phyloP scores from a whole-genome alignment of 1,140 invertebrate species.

The Ostrea denselamellosa region DNA sequence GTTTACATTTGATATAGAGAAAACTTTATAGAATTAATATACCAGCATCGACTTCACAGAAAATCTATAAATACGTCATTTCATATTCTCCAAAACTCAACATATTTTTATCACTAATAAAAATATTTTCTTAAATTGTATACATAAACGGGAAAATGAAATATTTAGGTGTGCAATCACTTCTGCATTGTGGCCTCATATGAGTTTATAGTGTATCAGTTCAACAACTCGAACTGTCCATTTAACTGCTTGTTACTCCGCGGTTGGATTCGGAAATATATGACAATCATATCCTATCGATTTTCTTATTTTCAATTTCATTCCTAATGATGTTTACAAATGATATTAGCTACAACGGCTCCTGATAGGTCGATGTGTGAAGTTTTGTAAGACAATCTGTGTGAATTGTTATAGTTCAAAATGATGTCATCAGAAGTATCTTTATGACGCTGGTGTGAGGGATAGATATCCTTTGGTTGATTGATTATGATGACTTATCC shows the following conservation, averaged over 20 bases:
- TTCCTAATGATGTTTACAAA: conserved; percentile 4
- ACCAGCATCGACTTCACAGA: not conserved
- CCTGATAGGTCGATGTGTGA: not conserved
- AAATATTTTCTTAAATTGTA: not conserved
- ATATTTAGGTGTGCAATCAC: not conserved
- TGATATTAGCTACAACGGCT: not conserved
- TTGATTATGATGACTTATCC: no score
- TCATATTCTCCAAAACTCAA: not conserved
- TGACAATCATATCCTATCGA: conserved; percentile 5
- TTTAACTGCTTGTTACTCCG: not conserved
- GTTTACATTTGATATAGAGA: not conserved
- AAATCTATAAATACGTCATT: conserved; percentile 13
- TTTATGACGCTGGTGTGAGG: no score
- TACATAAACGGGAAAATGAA: not conserved
- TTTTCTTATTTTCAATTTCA: conserved; percentile 27
- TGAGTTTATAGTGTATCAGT: conserved; percentile 6
- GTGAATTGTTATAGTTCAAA: not conserved
- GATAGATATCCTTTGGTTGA: no score
- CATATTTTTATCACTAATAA: not conserved
- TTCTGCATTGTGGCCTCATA: not conserved
- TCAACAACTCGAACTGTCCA: not conserved
- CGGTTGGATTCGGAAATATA: conserved; percentile 1
- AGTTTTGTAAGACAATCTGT: not conserved
- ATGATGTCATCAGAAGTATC: not conserved
- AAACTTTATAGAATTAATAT: not conserved